These are phyloP conservation scores for Lateolabrax maculatus DNA, from an alignment of 2,797 vertebrate species.

Conservation along the genomic window DNA sequence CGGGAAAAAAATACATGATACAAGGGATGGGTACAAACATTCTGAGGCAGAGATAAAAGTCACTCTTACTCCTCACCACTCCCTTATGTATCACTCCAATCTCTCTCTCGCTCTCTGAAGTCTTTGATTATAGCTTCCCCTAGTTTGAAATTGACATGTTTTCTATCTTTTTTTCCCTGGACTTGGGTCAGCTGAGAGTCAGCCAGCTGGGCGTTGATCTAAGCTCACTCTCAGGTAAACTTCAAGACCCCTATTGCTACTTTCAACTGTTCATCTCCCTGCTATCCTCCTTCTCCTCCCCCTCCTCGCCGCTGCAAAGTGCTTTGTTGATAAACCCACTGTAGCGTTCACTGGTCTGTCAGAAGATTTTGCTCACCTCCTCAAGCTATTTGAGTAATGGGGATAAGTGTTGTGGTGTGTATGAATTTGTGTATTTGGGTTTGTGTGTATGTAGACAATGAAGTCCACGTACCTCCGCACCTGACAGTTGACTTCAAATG, in stretches of 20 bases:
- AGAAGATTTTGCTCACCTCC: conserved; percentile 49
- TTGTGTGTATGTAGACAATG: not conserved
- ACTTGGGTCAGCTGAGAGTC: conserved; percentile 58
- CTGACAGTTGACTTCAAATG: conserved; percentile 44
- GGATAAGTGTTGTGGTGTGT: conserved; percentile 10
- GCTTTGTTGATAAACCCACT: conserved; percentile 72
- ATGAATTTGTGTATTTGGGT: not conserved
- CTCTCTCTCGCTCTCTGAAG: conserved; percentile 17
- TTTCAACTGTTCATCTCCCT: conserved; percentile 67
- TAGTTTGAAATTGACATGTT: conserved; percentile 59
- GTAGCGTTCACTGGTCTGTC: conserved; percentile 49
- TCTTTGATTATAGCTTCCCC: conserved; percentile 47
- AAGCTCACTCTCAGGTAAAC: conserved; percentile 67
- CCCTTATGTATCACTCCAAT: not conserved
- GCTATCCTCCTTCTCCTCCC: conserved; percentile 6
- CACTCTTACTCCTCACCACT: conserved; percentile 32
- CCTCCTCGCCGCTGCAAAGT: conserved; percentile 35
- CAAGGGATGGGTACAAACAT: not conserved
- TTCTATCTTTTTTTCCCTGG: conserved; percentile 24
- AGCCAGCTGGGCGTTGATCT: conserved; percentile 58
- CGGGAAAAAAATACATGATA: not conserved
- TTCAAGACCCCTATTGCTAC: conserved; percentile 64
- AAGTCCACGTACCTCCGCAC: not conserved
- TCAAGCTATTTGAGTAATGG: conserved; percentile 41
- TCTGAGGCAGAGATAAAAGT: conserved; percentile 34